Percentiles rank a stretch among this genome's conserved stretches.
phyloP scores from a whole-genome alignment of 2,888 invertebrate species.

The Biston betularia region DNA sequence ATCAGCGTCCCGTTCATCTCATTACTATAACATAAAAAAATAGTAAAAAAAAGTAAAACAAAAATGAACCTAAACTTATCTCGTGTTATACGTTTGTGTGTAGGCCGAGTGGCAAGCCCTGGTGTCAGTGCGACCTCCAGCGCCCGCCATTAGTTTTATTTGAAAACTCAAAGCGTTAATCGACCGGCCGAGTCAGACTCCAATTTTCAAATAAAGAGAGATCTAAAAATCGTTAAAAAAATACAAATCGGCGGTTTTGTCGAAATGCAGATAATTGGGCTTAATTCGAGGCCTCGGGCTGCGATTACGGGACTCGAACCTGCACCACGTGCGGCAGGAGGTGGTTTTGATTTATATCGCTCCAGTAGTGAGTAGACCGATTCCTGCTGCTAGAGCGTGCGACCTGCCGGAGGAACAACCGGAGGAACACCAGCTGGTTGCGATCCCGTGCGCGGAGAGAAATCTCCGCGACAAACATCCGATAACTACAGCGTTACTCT shows the following conservation, averaged over 20 bases:
- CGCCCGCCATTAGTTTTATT: neutral
- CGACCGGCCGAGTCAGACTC: slow-evolving; percentile 7
- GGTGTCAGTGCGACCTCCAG: neutral
- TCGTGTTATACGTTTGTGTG: too few relatives aligned
- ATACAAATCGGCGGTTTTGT: slow-evolving; percentile 54
- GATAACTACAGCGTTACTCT: too few relatives aligned
- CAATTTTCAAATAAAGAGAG: slow-evolving; percentile 45
- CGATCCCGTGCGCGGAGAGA: too few relatives aligned
- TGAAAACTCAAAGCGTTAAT: neutral
- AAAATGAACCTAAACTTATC: neutral
- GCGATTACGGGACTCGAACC: slow-evolving; percentile 64
- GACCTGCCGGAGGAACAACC: too few relatives aligned
- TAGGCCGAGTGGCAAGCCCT: neutral
- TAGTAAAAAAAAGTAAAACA: too few relatives aligned
- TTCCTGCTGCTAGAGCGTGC: neutral
- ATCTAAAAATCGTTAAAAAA: slow-evolving; percentile 45
- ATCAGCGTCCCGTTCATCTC: too few relatives aligned
- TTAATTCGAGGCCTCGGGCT: slow-evolving; percentile 66
- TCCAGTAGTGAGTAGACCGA: slow-evolving; percentile 13
- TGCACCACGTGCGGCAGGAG: slow-evolving; percentile 45
- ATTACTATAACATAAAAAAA: too few relatives aligned
- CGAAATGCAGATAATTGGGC: slow-evolving; percentile 66
- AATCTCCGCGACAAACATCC: too few relatives aligned
- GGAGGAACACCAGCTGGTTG: too few relatives aligned
- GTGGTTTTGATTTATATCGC: slow-evolving; percentile 41